Evolutionary conservation across 2,888 invertebrate species (phyloP), one percentile per base, ranked within the genome.

Genomic region (Plebejus anna): DNA sequence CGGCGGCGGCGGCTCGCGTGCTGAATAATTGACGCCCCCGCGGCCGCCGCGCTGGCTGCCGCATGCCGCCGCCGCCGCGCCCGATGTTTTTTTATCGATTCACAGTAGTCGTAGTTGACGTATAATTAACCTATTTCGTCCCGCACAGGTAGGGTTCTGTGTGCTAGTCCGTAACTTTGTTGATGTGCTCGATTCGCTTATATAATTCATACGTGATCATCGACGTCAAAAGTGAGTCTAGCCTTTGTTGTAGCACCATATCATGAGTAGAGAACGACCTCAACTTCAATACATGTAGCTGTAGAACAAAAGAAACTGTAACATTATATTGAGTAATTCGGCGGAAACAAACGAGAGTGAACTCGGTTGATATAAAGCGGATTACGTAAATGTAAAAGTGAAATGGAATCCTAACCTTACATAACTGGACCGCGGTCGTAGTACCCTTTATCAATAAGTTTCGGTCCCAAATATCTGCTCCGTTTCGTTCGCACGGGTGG

Each of bases 31-130:
- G 89, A 91, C 85, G 89, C 89, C 90, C 92, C 16, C 94, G 89
- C 89, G 85, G 85, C 94, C 92, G 90, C 90, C 91, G 90, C 89
- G 91, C 92, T 88, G 91, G 90, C 92, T 92, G 91, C 90, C 90
- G 86, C 87, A 88, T 84, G 81, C 84, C 84, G 81, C 82, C 84
- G 82, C 80, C 83, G 80, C 78, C 78, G 47, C 78, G 76, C 71
- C 79, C 78, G 78, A 36, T 77, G 75, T 77, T 78, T 75, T 79
- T 78, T 78, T 78, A 76, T 70, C 57, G 57, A 76, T 70, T 71
- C 76, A 71, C 76, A 71, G 57, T 57, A 76, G 71, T 73, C 28
- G 55, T 51, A 51, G 47, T 71, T 71, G 71, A 71, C 71, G 73
- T 73, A 73, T 73, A 32, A 73, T 72, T 72, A 72, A 72, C 72